Base-by-base conservation (phyloP, 2,797 vertebrate genomes). In the Pyrocephalus nanus region DNA sequence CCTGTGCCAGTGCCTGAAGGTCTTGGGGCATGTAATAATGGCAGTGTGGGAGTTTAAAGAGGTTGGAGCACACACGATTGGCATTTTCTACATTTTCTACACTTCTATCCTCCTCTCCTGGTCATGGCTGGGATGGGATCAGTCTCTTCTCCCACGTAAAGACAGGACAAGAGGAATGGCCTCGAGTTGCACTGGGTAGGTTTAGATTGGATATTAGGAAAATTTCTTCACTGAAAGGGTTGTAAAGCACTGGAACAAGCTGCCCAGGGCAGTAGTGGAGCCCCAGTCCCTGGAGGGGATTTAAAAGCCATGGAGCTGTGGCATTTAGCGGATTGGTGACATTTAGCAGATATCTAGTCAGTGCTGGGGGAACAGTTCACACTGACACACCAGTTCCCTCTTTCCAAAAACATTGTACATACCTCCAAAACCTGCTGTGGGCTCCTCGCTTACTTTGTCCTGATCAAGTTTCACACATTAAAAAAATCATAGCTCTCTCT, bases 211-310 rank as follows among this genome's bases (percentile, higher is more conserved):
- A 6, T 23, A 43, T 29, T 21, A 32, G 8, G 21, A 62, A 62
- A 42, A 48, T 4, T 32, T 47, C 62, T 25, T 27, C 55, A 29
- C 18, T 32, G 18, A 36, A 77, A 42, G 2, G 3, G 34, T 2
- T 40, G 69, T 3, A 23, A 22, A 74, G 47, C 8, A 40, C 0
- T 18, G 21, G n/a, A 29, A 53, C n/a, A 15, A 43, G 8, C 27
- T n/a, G 17, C 51, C 11, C 4, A 2, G 9, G 3, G 2, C 40
- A 61, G 15, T 4, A 2, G 21, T 3, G 18, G 6, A 42, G 15
- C 4, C 4, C 30, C 8, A 34, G 20, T 12, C 7, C 48, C 48
- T 2, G 55, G 10, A 27, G 26, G 10, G 22, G 25, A 29, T 51
- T 51, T 11, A 51, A 51, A 51, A 51, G 50, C 50, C 50, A 11